These are phyloP conservation scores for Germaria angustata DNA, from an alignment of 2,888 invertebrate species.

Conservation along the genomic window DNA sequence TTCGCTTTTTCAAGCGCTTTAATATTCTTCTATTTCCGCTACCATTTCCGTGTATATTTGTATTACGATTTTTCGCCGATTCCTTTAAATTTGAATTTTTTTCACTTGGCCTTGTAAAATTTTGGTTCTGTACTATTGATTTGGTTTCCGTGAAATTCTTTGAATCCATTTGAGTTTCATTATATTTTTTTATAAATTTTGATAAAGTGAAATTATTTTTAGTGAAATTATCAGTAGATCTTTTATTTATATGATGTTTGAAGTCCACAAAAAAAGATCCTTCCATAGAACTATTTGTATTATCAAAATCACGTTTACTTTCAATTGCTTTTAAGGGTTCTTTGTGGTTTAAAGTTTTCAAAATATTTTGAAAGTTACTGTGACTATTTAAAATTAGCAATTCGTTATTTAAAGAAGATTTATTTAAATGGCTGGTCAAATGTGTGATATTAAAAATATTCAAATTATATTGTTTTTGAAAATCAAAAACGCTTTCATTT, in stretches of 20 bases:
- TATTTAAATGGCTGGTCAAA: not conserved
- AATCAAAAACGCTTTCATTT: not conserved
- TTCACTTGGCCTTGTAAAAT: too few species aligned
- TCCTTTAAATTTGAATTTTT: too few species aligned
- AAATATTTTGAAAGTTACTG: too few species aligned
- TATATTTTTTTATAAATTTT: constrained; percentile 25
- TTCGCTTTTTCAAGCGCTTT: constrained; percentile 17
- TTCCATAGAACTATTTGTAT: too few species aligned
- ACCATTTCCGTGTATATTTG: not conserved
- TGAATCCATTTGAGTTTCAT: not conserved
- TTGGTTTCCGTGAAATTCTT: not conserved
- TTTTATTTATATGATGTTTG: constrained; percentile 34
- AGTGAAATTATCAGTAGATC: not conserved
- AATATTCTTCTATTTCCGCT: not conserved
- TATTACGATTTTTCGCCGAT: not conserved
- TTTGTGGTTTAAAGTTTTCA: too few species aligned
- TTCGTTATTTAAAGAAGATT: not conserved
- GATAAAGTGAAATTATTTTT: constrained; percentile 1
- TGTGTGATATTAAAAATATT: not conserved
- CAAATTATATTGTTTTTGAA: not conserved
- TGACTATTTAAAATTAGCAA: too few species aligned
- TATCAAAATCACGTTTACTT: too few species aligned
- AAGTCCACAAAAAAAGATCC: not conserved
- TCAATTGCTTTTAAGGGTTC: not conserved
- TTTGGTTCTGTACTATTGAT: not conserved